phyloP scores from a whole-genome alignment of 2,888 invertebrate species.

The Coenonympha glycerion region DNA sequence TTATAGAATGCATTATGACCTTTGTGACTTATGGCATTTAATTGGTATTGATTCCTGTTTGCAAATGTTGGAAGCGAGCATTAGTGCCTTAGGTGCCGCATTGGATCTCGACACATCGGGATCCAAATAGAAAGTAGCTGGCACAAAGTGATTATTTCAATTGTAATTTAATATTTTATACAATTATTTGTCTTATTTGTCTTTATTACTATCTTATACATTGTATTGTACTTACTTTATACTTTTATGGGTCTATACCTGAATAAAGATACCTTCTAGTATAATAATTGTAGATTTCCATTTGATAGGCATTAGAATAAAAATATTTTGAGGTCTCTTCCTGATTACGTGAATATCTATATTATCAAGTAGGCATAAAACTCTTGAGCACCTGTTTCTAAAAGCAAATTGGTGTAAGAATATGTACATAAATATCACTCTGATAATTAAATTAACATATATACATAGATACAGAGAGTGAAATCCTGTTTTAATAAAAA shows the following conservation, averaged over 20 bases:
- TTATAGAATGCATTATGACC: neutral
- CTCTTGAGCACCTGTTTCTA: neutral
- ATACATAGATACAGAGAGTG: neutral
- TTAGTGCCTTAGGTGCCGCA: no score
- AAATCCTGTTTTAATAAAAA: conserved; percentile 6
- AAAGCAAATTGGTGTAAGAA: neutral
- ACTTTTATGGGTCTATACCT: no score
- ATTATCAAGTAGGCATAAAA: neutral
- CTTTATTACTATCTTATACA: no score
- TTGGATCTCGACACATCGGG: no score
- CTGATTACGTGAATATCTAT: neutral
- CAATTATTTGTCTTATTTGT: no score
- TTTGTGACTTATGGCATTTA: neutral
- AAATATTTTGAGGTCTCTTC: neutral
- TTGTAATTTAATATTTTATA: no score
- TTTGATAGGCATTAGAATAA: no score
- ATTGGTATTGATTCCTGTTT: neutral
- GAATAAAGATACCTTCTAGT: no score
- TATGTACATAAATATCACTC: conserved; percentile 1
- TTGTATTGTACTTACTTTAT: no score
- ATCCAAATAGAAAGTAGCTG: no score
- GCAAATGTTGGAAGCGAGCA: neutral
- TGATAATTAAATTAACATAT: conserved; percentile 2
- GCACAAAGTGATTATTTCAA: no score
- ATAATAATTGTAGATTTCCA: no score